Percentiles rank a stretch among this genome's conserved stretches.
Evolutionary conservation across 2,888 invertebrate species (phyloP).

Genomic region (Anticlea derivata): DNA sequence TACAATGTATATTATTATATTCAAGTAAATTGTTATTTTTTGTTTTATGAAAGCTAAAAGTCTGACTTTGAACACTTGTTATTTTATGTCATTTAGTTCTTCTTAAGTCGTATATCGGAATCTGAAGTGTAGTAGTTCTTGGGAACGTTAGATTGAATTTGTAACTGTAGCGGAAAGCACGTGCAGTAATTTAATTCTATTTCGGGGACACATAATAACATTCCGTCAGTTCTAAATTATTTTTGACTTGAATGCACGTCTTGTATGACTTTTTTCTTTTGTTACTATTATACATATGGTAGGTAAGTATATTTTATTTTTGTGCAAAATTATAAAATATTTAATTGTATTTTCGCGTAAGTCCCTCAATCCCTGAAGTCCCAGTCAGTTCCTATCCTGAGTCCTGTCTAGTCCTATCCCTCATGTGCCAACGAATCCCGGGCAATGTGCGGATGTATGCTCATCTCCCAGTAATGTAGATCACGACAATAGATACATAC

Average conservation of each 20-base stretch:
- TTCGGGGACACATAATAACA: constrained; percentile 73
- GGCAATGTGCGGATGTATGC: constrained; percentile 56
- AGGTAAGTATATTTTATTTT: constrained; percentile 33
- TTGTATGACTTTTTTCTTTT: constrained; percentile 44
- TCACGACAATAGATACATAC: constrained; percentile 19
- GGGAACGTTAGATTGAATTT: constrained; percentile 62
- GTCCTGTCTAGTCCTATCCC: constrained; percentile 79
- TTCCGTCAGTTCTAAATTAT: constrained; percentile 71
- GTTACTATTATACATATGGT: constrained; percentile 32
- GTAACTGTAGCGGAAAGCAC: constrained; percentile 63
- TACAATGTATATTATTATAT: constrained; percentile 80
- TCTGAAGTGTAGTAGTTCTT: constrained; percentile 72
- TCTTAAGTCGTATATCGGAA: constrained; percentile 70
- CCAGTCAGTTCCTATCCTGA: constrained; percentile 66
- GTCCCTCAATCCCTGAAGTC: constrained; percentile 56
- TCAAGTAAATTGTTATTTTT: constrained; percentile 75
- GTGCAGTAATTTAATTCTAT: constrained; percentile 57
- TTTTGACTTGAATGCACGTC: constrained; percentile 56
- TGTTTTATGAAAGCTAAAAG: constrained; percentile 78
- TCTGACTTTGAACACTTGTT: constrained; percentile 83
- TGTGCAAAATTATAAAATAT: constrained; percentile 27
- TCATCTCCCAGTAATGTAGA: constrained; percentile 20
- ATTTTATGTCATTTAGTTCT: constrained; percentile 60
- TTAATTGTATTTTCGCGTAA: constrained; percentile 33
- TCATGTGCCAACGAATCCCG: constrained; percentile 79